Base-by-base conservation (phyloP, 2,888 invertebrate species). In the Cylloceria caligata region DNA sequence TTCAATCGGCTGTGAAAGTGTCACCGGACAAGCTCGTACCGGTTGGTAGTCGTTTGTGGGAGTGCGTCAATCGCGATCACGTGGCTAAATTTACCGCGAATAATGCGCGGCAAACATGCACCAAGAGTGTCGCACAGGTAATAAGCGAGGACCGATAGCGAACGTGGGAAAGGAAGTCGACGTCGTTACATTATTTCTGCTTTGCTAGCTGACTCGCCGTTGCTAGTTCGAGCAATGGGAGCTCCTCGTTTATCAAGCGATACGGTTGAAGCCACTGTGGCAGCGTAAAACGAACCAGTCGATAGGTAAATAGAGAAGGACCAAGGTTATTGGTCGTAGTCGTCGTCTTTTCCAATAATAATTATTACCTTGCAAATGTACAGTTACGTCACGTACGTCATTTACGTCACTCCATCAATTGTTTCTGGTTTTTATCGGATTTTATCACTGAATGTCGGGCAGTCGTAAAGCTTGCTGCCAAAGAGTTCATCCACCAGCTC, bases 111-210 rank as follows among this genome's bases (percentile, higher is more conserved):
- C 42, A 42, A 68, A 24, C 55, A 21, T 55, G 27, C 34, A 9
- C 21, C 73, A 30, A 62, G 52, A 83, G 85, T 30, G n/a, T 75
- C 79, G 80, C 78, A 83, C 88, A 86, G 87, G 87, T 90, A 90
- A 88, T 88, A 86, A 86, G 80, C 84, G 65, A 78, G 74, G 75
- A 84, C 86, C 86, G 92, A 92, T 92, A 92, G 88, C 87, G 84
- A 89, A 90, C 91, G 92, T 92, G 92, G 88, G 92, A 92, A 92
- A 90, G 92, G 92, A 92, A 91, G 90, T 90, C 62, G 72, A 60
- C 55, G 19, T 65, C 62, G 69, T 75, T 62, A 47, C 68, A 73
- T 76, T 67, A 65, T 74, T 68, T 19, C 64, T 34, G 52, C 42
- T 45, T 49, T 34, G 57, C 60, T 34, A 65, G 71, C 67, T 71